Conservation (phyloP, 2,888 invertebrate genomes). For the Spisula subtruncata region DNA sequence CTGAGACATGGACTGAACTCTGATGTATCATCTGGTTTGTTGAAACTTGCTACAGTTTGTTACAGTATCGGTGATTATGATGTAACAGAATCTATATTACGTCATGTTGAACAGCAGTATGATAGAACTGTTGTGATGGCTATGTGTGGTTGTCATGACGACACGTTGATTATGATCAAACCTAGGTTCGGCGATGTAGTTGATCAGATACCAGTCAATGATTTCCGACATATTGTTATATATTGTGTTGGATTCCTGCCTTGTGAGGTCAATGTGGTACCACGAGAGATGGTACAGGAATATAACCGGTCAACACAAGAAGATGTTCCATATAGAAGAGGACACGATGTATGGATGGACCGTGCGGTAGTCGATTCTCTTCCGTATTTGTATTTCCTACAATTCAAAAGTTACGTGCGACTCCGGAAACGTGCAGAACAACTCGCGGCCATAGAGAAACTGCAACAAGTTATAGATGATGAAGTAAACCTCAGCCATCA, state of each 20-base stretch:
- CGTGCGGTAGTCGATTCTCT: slow-evolving; percentile 19
- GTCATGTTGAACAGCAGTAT: not conserved
- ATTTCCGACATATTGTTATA: not conserved
- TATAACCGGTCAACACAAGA: not conserved
- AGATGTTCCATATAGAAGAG: not conserved
- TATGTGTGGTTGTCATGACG: not conserved
- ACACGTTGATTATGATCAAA: too few species aligned
- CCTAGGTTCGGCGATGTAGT: not conserved
- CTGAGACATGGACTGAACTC: not conserved
- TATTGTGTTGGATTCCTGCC: not conserved
- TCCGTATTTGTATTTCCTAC: slow-evolving; percentile 26
- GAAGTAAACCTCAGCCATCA: not conserved
- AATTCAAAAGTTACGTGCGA: not conserved
- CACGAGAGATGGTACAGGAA: not conserved
- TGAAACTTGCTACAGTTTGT: too few species aligned
- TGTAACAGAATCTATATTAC: not conserved
- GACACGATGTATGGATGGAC: not conserved
- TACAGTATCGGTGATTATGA: too few species aligned
- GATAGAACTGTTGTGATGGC: not conserved
- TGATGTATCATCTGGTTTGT: slow-evolving; percentile 18
- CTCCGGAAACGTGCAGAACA: not conserved
- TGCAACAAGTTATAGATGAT: not conserved
- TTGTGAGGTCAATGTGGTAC: not conserved
- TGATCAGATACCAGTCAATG: not conserved
- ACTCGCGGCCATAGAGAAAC: not conserved